Evolutionary conservation across 2,113 vertebrate genomes (phyloP), one percentile per base, ranked within the genome.

Genomic region (Harpagus bidentatus): DNA sequence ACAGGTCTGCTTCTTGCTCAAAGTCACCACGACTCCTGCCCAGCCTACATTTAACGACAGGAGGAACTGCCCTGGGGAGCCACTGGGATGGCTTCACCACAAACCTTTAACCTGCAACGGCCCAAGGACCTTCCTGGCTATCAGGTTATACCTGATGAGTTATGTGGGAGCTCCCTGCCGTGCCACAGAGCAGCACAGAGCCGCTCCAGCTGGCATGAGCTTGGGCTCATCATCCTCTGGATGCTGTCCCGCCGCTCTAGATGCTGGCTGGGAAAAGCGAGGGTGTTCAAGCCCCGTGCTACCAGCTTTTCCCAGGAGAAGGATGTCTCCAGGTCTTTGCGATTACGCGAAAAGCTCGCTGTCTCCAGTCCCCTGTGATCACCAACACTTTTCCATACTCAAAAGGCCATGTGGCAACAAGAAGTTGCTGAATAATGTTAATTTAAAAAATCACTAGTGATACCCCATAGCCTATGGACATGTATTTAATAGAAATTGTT

Each of bases 311-410:
- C 50, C 20, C 7, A 1, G 42, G 36, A 70, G 36, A 43, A 85
- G 36, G 36, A 43, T 9, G 58, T 16, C 72, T 56, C 56, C 32
- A 12, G 36, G 26, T 58, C 26, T 3, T 16, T 20, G 31, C 2
- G 2, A 34, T 6, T 6, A 34, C 0, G 3, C 50, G 26, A 31
- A 42, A 31, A 40, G 9, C 25, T 61, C 2, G 1, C 28, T 7
- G 7, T 10, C 36, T 38, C 32, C 43, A 4, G 5, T 14, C 19
- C 38, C n/a, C 53, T 16, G 43, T 7, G 1, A 56, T 5, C 66
- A 16, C 31, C 6, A 22, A 66, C 4, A 7, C 13, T 21, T 42
- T 28, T 25, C 32, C 7, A 2, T 5, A 9, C 28, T 50, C 34
- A 12, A 16, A 79, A 66, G 23, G 45, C 45, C 53, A 61, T 7